These are phyloP conservation scores for Hedychridium roseum DNA, from an alignment of 2,888 invertebrate species.

Conservation along the genomic window DNA sequence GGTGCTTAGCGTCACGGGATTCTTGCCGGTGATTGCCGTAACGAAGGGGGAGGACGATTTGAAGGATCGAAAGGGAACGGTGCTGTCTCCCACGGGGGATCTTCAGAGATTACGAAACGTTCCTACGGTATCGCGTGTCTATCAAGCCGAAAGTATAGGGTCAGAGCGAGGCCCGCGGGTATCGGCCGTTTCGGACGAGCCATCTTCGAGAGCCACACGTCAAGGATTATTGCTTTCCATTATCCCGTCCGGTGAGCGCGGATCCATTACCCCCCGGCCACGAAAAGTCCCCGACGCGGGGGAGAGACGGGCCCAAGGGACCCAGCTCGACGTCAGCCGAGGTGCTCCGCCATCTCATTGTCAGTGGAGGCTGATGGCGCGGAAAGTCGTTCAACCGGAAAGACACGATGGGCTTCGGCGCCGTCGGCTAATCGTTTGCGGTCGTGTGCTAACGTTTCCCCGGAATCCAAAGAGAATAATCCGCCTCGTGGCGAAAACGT, in stretches of 20 bases:
- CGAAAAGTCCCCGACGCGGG: slow-evolving; percentile 14
- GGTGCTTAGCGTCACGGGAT: background rate
- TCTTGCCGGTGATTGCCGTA: too few species aligned
- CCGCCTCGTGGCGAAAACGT: too few species aligned
- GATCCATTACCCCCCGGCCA: slow-evolving; percentile 6
- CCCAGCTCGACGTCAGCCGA: background rate
- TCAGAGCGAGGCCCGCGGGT: slow-evolving; percentile 8
- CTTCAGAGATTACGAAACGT: slow-evolving; percentile 9
- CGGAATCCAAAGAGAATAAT: too few species aligned
- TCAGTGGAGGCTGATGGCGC: too few species aligned
- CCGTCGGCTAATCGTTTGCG: slow-evolving; percentile 28
- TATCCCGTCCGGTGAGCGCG: slow-evolving; percentile 25
- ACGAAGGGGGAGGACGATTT: too few species aligned
- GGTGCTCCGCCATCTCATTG: too few species aligned
- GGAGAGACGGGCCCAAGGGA: background rate
- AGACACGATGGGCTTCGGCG: slow-evolving; percentile 8
- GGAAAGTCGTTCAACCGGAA: slow-evolving; percentile 2
- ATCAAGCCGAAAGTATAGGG: slow-evolving; percentile 23
- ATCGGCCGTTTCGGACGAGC: slow-evolving; percentile 1
- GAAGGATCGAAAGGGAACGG: slow-evolving; percentile 8
- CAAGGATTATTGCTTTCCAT: slow-evolving; percentile 26
- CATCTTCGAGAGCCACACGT: slow-evolving; percentile 14
- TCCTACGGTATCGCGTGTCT: slow-evolving; percentile 13
- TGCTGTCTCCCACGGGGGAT: slow-evolving; percentile 21
- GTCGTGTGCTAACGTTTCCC: too few species aligned